These are phyloP conservation scores for Amphimedon queenslandica DNA, from an alignment of 37 sponge, comb jelly and placozoan genomes.

Conservation along the genomic window DNA sequence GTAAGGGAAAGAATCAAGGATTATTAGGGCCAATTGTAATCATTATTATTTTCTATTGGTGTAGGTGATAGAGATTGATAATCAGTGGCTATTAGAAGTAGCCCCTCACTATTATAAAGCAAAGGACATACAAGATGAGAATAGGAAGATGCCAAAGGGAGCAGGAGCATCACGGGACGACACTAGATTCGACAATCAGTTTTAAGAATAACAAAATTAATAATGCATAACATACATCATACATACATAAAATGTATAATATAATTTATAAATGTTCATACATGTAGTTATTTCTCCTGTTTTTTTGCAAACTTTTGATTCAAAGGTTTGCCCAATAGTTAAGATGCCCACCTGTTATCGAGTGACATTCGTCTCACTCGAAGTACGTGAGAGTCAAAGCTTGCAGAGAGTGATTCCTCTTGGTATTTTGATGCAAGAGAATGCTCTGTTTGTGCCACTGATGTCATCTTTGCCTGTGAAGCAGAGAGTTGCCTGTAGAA, in stretches of 20 bases:
- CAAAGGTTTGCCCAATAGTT: too few species aligned
- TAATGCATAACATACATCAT: too few species aligned
- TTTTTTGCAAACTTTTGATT: too few species aligned
- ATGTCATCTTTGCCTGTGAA: not conserved
- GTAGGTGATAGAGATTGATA: conserved; percentile 94
- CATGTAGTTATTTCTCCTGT: too few species aligned
- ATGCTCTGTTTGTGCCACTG: not conserved
- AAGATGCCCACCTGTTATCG: conserved; percentile 40
- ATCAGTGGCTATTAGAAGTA: conserved; percentile 94
- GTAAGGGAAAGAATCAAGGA: conserved; percentile 16
- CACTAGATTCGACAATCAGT: conserved; percentile 19
- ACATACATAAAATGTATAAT: too few species aligned
- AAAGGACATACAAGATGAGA: conserved; percentile 81
- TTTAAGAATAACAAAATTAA: too few species aligned
- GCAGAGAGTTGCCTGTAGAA: conserved; percentile 37
- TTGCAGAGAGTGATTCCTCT: not conserved
- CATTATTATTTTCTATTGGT: not conserved
- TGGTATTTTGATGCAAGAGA: not conserved
- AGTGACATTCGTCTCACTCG: conserved; percentile 26
- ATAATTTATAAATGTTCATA: too few species aligned
- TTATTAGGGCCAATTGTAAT: not conserved
- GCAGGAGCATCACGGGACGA: conserved; percentile 54
- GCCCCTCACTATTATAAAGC: conserved; percentile 98
- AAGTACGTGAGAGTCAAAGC: conserved; percentile 25
- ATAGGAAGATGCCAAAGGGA: conserved; percentile 85